Evolutionary conservation across 2,888 invertebrate species (phyloP).

Genomic region (Hermaeophaga mercurialis): DNA sequence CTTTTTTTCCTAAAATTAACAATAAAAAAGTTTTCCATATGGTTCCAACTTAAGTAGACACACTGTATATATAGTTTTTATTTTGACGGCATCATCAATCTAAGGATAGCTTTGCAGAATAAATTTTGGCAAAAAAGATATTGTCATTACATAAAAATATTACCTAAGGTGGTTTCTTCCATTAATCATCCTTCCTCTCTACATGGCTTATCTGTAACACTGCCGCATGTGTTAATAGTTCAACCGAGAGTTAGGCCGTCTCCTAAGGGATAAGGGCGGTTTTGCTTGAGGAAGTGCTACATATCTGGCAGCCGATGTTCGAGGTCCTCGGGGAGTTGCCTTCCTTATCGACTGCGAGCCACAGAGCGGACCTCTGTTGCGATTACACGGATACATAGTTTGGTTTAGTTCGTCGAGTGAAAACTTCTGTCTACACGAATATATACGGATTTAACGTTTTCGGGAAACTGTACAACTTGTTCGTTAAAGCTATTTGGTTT

Average conservation of each 20-base stretch:
- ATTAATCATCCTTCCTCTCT: slow-evolving; percentile 45
- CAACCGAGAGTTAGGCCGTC: slow-evolving; percentile 46
- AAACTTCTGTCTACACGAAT: slow-evolving; percentile 54
- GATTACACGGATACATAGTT: slow-evolving; percentile 53
- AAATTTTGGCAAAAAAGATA: too few relatives aligned
- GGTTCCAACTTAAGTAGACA: too few relatives aligned
- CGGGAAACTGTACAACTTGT: slow-evolving; percentile 46
- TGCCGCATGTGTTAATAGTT: slow-evolving; percentile 53
- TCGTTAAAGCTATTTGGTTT: slow-evolving; percentile 46
- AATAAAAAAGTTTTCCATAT: too few relatives aligned
- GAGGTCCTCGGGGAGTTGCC: slow-evolving; percentile 52
- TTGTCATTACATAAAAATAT: too few relatives aligned
- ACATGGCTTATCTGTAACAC: slow-evolving; percentile 47
- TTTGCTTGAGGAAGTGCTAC: slow-evolving; percentile 56
- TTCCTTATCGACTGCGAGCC: slow-evolving; percentile 55
- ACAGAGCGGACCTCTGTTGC: slow-evolving; percentile 54
- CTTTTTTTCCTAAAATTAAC: too few relatives aligned
- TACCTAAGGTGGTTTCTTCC: slow-evolving; percentile 41
- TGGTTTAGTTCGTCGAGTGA: slow-evolving; percentile 52
- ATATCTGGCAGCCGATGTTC: slow-evolving; percentile 55
- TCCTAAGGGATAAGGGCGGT: slow-evolving; percentile 49
- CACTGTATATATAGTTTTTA: too few relatives aligned
- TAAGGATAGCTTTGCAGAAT: too few relatives aligned
- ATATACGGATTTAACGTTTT: slow-evolving; percentile 51
- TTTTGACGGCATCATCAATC: too few relatives aligned